These are phyloP conservation scores for Eidolon dupreanum DNA, from an alignment of 2,797 vertebrate species.

Conservation along the genomic window DNA sequence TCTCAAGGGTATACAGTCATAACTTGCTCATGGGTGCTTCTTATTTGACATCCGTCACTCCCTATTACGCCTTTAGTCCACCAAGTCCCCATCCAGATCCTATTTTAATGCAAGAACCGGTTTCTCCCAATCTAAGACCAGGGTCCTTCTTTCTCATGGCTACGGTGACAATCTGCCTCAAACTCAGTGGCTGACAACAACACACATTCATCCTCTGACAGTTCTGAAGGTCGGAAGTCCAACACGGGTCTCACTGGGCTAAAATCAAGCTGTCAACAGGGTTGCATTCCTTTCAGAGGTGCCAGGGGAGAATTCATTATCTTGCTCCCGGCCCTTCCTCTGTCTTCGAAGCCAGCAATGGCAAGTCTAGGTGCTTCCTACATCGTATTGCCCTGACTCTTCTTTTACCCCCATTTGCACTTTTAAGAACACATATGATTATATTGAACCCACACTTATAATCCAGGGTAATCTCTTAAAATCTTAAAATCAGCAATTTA, in stretches of 20 bases:
- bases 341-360: neutral
- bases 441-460: neutral
- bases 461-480: neutral
- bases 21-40: neutral
- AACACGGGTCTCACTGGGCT: neutral
- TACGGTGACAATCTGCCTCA: neutral
- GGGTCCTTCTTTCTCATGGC: neutral
- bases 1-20: neutral
- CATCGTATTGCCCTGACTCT: neutral
- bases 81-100: neutral
- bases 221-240: neutral
- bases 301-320: neutral
- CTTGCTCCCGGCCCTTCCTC: neutral
- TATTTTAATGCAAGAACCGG: neutral
- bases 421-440: neutral
- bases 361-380: neutral
- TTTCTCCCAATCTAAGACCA: neutral
- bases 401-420: neutral
- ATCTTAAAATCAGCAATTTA: neutral
- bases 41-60: neutral
- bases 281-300: neutral
- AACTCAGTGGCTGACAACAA: neutral
- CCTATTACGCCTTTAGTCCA: neutral
- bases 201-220: neutral
- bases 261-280: neutral